phyloP scores from a whole-genome alignment of 2,113 vertebrate genomes.

The Peromyscus californicus region DNA sequence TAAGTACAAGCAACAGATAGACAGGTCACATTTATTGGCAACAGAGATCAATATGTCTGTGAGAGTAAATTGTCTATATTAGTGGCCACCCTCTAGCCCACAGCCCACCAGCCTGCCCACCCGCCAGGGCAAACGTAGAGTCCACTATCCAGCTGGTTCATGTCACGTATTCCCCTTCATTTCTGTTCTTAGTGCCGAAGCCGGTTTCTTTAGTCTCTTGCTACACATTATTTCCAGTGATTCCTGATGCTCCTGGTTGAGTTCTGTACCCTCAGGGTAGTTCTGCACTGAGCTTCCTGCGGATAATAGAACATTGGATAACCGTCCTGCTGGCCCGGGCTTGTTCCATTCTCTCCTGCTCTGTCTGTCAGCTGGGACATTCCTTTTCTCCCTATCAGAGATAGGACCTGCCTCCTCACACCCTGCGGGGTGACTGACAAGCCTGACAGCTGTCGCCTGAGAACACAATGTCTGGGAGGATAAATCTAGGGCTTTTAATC shows the following conservation, averaged over 20 bases:
- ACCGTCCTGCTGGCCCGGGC: neutral
- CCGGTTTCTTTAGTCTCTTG: neutral
- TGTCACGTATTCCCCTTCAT: neutral
- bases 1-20: neutral
- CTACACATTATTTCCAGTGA: neutral
- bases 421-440: neutral
- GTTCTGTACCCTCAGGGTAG: neutral
- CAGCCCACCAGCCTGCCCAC: neutral
- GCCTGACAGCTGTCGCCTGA: neutral
- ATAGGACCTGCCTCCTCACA: neutral
- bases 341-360: neutral
- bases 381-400: slow-evolving; percentile 4
- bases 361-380: neutral
- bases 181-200: neutral
- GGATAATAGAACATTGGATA: neutral
- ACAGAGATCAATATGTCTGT: neutral
- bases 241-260: neutral
- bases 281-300: neutral
- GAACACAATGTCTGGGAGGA: neutral
- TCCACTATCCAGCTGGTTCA: neutral
- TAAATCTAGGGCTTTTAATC: neutral
- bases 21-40: neutral
- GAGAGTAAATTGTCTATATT: neutral
- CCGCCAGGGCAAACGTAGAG: neutral
- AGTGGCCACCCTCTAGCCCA: neutral